Evolutionary conservation across 2,113 vertebrate genomes (phyloP).

Genomic region (Halcyon malimbica): DNA sequence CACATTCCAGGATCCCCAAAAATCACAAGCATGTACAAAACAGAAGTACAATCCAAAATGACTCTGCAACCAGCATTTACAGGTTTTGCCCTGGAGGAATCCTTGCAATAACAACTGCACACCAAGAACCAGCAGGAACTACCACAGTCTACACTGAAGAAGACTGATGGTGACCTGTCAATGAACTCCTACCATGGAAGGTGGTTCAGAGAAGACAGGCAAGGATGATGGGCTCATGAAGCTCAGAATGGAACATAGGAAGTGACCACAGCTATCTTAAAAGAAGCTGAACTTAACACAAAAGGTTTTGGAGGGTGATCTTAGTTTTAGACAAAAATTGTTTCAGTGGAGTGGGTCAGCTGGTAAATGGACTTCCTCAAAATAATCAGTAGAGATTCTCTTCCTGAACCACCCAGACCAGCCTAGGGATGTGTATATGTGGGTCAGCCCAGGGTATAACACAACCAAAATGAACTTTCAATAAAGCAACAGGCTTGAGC

Average conservation of each 20-base stretch:
- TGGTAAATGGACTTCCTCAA: neutral
- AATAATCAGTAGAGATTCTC: neutral
- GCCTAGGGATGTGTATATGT: fast-evolving
- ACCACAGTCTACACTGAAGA: neutral
- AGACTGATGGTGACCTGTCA: neutral
- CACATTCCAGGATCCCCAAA: neutral
- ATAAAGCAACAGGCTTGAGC: neutral
- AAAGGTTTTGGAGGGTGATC: neutral
- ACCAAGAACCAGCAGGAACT: neutral
- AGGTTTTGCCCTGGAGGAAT: neutral
- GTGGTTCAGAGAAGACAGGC: neutral
- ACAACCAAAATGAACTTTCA: neutral
- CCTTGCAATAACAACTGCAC: neutral
- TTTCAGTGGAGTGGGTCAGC: neutral
- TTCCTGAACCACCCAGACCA: neutral
- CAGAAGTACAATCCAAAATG: neutral
- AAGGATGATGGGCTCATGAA: neutral
- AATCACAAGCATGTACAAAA: neutral
- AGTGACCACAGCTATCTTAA: neutral
- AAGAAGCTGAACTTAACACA: neutral
- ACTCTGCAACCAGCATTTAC: neutral
- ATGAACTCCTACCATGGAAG: neutral
- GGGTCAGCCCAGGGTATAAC: neutral
- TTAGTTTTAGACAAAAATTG: neutral
- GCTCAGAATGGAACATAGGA: fast-evolving